Base-by-base conservation (phyloP, 2,888 invertebrate species). In the Biston stratarius region DNA sequence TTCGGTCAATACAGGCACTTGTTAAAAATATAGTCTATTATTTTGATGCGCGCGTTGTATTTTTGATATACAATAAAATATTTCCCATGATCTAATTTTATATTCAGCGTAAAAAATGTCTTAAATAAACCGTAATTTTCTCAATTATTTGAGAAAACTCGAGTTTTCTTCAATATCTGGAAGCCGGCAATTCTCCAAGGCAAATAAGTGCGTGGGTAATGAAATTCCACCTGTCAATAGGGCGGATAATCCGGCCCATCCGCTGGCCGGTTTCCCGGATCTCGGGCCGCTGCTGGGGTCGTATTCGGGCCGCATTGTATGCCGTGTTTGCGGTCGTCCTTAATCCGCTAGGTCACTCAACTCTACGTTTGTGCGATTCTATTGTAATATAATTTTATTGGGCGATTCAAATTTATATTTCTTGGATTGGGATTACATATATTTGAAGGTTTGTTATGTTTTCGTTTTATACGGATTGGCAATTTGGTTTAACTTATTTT, bases 171-270 rank as follows among this genome's bases (percentile, higher is more conserved):
- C 64, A 49, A 61, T 68, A 64, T 55, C 64, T 56, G 52, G 62
- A 48, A 58, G 58, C 33, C 61, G 24, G 40, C 60, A 59, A 67
- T 67, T 51, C 69, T 65, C 44, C 62, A 47, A 67, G 63, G 73
- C 62, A 67, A 69, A 69, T 70, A 70, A 69, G 66, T 67, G 68
- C 66, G 64, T 40, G 60, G 67, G 66, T 74, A 74, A 75, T 75
- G 72, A 74, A 74, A 75, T 72, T 73, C 72, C 71, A 75, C 71
- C 75, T 72, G 74, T 74, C 74, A 72, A 75, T 74, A 70, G 70
- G 67, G 67, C 62, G 74, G 75, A 72, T 73, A 69, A 75, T 73
- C 71, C 72, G 60, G 69, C 64, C 49, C 36, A 49, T 57, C 49
- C 58, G 53, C 57, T 33, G 34, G 14, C 55, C 33, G 51, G 24